Percentiles rank a stretch among this genome's conserved stretches.
Evolutionary conservation across 2,797 vertebrate genomes (phyloP).

Genomic region (Falco novaeseelandiae): DNA sequence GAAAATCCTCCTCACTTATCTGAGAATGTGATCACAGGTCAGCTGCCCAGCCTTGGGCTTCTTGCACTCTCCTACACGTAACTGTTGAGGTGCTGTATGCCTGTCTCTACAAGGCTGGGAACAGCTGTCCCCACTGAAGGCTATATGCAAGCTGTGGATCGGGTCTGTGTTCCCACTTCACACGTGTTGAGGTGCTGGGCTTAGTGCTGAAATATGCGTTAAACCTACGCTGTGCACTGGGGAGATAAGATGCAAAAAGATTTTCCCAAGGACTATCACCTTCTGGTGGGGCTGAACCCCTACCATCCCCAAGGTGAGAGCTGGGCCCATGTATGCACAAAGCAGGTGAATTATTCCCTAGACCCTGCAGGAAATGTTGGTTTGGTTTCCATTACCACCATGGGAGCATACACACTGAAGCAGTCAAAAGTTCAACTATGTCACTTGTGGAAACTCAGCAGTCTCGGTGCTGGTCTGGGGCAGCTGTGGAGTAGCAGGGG

Average conservation of each 20-base stretch:
- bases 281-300: not conserved
- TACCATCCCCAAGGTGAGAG: not conserved
- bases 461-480: not conserved
- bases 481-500: not conserved
- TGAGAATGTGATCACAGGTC: not conserved
- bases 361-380: not conserved
- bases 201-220: not conserved
- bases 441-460: not conserved
- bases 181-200: not conserved
- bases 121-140: accelerated
- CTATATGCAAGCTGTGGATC: not conserved
- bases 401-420: not conserved
- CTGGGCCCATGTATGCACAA: not conserved
- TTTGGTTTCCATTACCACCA: not conserved
- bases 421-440: not conserved
- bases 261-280: not conserved
- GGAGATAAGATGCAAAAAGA: not conserved
- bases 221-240: too few species aligned
- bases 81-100: not conserved
- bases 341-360: not conserved
- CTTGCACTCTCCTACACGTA: not conserved
- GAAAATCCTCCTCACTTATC: not conserved
- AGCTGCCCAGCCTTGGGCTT: not conserved
- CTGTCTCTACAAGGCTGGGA: not conserved
- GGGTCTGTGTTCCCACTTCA: not conserved